Base-by-base conservation (phyloP, 1,140 invertebrate species). In the Platorchestia sp. region DNA sequence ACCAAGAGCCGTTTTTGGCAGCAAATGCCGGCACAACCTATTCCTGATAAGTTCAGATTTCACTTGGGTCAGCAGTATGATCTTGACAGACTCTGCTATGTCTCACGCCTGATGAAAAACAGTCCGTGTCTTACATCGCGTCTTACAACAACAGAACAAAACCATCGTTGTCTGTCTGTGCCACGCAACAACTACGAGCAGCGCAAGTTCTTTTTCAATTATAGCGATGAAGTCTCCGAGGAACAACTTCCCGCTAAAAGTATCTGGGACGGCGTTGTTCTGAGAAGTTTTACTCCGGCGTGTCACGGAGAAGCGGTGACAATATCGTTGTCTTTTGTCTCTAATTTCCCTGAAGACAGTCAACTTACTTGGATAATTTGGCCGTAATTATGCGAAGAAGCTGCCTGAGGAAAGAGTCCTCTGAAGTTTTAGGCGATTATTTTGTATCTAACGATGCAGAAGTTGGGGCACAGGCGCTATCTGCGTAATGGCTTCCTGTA, bases 331-430 rank as follows among this genome's bases (percentile, higher is more conserved):
- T 75, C 59, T 75, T 75, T 75, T 75, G 59, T 75, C 59, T 75
- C 59, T 75, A 89, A 89, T 89, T 89, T 44, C 87, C 87, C 87
- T 42, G 87, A 89, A 41, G 87, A 44, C 87, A 89, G 27, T 0
- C 43, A 89, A 42, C 41, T 89, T 89, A 89, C 87, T 44, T 44
- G 41, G 43, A 89, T 42, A 89, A 89, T 44, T 89, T 89, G 10
- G 27, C 87, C 43, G 87, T 89, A 89, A 89, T 89, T 89, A 89
- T 89, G 87, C 87, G 43, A 89, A 44, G 87, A 89, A 89, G 87
- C 87, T 44, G 87, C 87, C 41, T 89, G 27, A 89, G 41, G 10
- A 89, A 89, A 22, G 87, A 89, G 87, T 89, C 5, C 87, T 42
- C 1, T 19, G 87, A 89, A 44, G 41, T 89, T 42, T 89, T 42